Percentiles rank a stretch among this genome's conserved stretches.
Evolutionary conservation across 2,113 vertebrate species (phyloP).

Genomic region (Uria aalge): DNA sequence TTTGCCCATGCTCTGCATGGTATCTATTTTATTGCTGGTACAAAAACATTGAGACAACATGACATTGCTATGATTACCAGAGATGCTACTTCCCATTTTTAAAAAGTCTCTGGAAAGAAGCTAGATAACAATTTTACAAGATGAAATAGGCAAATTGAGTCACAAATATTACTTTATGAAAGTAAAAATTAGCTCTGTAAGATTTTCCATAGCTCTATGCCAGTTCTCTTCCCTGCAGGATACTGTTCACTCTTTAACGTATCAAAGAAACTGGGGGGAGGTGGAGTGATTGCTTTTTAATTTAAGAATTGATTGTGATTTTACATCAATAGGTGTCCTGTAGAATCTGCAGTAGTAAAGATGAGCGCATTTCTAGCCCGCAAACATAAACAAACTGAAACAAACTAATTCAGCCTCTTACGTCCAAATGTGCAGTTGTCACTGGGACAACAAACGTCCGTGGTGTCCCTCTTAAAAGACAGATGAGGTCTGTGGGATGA

Average conservation of each 20-base stretch:
- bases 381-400: background rate
- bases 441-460: background rate
- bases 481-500: background rate
- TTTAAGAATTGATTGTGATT: background rate
- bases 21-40: background rate
- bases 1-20: background rate
- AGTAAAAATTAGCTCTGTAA: background rate
- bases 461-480: background rate
- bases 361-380: background rate
- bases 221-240: background rate
- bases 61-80: background rate
- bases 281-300: background rate
- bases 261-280: background rate
- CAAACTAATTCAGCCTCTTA: background rate
- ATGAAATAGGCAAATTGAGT: background rate
- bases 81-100: background rate
- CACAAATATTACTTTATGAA: background rate
- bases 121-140: background rate
- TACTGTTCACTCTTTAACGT: background rate
- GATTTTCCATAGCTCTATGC: background rate
- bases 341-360: background rate
- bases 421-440: background rate
- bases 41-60: background rate
- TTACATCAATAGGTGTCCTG: background rate
- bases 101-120: background rate